These are phyloP conservation scores for Catocala nupta DNA, from an alignment of 2,888 invertebrate species.

Conservation along the genomic window DNA sequence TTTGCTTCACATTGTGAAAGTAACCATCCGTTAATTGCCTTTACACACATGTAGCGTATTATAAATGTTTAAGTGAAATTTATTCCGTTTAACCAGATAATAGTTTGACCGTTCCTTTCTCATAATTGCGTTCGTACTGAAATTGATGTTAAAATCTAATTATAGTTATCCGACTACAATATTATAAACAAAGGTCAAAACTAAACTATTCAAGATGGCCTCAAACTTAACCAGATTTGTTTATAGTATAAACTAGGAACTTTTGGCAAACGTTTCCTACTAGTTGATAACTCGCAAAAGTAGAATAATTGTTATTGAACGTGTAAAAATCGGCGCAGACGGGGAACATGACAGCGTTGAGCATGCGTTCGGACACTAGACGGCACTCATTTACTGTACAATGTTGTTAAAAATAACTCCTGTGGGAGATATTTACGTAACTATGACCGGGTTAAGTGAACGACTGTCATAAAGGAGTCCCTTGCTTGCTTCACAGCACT, in stretches of 20 bases:
- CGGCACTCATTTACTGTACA: conserved; percentile 72
- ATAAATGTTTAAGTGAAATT: conserved; percentile 24
- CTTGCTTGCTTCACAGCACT: conserved; percentile 59
- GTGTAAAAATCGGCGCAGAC: conserved; percentile 33
- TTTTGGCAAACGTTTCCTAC: no score
- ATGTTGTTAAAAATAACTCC: conserved; percentile 78
- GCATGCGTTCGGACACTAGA: conserved; percentile 61
- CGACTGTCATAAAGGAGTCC: conserved; percentile 69
- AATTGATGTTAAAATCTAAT: conserved; percentile 27
- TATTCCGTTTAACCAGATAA: conserved; percentile 14
- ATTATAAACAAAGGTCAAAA: conserved; percentile 43
- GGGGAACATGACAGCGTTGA: conserved; percentile 47
- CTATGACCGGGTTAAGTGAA: conserved; percentile 84
- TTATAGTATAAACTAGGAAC: no score
- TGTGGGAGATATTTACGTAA: conserved; percentile 82
- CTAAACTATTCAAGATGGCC: conserved; percentile 28
- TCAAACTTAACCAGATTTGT: no score
- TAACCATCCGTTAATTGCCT: conserved; percentile 55
- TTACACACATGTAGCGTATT: conserved; percentile 20
- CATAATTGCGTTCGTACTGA: conserved; percentile 5
- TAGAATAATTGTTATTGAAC: conserved; percentile 16
- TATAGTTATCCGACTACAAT: conserved; percentile 26
- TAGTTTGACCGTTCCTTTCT: conserved; percentile 17
- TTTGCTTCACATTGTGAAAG: conserved; percentile 70
- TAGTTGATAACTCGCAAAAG: no score